Evolutionary conservation across 92 coral and sea anemone genomes (phyloP).

Genomic region (Pocillopora grandis): DNA sequence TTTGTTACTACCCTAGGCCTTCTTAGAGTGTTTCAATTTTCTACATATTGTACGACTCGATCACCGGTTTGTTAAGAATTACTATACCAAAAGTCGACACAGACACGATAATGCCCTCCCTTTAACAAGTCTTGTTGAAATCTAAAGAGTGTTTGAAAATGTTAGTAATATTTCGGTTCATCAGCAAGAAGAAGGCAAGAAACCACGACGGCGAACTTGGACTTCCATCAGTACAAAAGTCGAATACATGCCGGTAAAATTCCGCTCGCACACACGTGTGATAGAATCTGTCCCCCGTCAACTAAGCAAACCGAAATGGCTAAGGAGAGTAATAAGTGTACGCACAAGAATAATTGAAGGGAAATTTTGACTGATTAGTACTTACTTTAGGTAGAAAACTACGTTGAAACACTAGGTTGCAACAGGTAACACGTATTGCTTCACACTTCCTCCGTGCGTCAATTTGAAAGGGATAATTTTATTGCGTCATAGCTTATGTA

Average conservation of each 20-base stretch:
- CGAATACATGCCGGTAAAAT: constrained; percentile 35
- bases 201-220: not conserved
- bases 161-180: not conserved
- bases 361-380: not conserved
- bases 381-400: constrained; percentile 13
- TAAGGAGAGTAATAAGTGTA: not conserved
- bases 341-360: too few relatives aligned
- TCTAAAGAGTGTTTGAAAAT: not conserved
- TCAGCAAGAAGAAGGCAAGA: not conserved
- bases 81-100: too few relatives aligned
- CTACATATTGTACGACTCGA: too few relatives aligned
- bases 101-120: not conserved
- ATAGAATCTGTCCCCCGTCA: not conserved
- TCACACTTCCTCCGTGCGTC: constrained; percentile 36
- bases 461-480: constrained; percentile 32
- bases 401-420: not conserved
- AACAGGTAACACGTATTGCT: not conserved
- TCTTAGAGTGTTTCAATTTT: too few relatives aligned
- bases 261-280: constrained; percentile 19
- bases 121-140: not conserved
- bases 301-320: not conserved
- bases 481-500: constrained; percentile 52
- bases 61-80: too few relatives aligned
- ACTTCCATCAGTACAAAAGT: not conserved
- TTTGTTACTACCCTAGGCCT: too few relatives aligned